Base-by-base conservation (phyloP, 2,888 invertebrate genomes). In the Scaptomyza tumidula region DNA sequence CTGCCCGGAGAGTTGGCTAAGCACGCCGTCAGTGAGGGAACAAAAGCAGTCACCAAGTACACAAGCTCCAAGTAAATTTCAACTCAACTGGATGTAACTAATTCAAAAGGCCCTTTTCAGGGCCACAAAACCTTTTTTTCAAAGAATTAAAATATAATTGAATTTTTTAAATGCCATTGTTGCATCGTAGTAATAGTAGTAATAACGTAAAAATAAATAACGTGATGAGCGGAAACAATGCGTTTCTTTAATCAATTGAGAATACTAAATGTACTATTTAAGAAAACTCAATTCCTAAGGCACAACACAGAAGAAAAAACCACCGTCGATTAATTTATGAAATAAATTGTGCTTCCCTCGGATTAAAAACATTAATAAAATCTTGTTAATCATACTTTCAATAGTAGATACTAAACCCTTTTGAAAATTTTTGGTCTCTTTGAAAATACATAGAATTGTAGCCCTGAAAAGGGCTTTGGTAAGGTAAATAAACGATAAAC, bases 21-120 rank as follows among this genome's bases (percentile, higher is more conserved):
- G 74, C 78, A 79, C 61, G 76, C 78, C 24, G 77, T 72, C 43
- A 77, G 78, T 67, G 66, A 72, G 54, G 78, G 73, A 66, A 76
- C 77, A 48, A 75, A 77, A 44, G 76, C 77, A 52, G 77, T 77
- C 41, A 77, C 77, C 57, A 77, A 77, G 58, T 78, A 78, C 60
- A 79, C 79, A 27, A 78, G 78, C 66, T 73, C 73, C 13, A 78
- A 78, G 57, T 75, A 78, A 78, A 64, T 74, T 27, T 14, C 7
- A 24, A n/a, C 13, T 45, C 7, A 24, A n/a, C 9, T 45, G 24
- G 24, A 29, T 53, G 46, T 33, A 35, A 41, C 14, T 5, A 39
- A 4, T 24, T n/a, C 16, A 63, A 65, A 58, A 61, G 63, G 75
- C 66, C 63, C 75, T 75, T 71, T 66, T 73, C 63, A 74, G 75